Evolutionary conservation across 2,888 invertebrate genomes (phyloP).

Genomic region (Leptura quadrifasciata): DNA sequence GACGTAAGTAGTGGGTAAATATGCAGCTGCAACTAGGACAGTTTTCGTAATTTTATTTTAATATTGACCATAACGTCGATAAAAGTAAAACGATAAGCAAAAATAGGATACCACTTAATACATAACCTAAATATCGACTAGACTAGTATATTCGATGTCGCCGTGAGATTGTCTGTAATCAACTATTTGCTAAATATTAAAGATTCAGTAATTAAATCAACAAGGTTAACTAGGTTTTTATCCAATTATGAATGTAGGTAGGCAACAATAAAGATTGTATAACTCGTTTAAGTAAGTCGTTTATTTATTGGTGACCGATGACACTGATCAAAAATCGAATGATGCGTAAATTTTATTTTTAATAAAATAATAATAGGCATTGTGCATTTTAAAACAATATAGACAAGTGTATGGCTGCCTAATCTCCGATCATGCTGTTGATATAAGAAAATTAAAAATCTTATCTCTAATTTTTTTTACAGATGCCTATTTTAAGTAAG

Average conservation of each 20-base stretch:
- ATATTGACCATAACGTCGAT: not conserved
- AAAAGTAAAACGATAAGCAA: not conserved
- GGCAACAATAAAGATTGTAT: no score
- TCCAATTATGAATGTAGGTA: not conserved
- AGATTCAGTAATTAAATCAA: not conserved
- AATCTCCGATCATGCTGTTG: no score
- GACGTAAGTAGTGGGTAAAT: not conserved
- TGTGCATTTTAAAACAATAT: no score
- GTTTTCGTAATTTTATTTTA: not conserved
- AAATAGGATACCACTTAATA: not conserved
- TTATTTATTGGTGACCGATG: no score
- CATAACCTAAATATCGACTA: slow-evolving; percentile 12
- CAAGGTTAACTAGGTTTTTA: slow-evolving; percentile 4
- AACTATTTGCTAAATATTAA: not conserved
- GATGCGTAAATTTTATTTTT: no score
- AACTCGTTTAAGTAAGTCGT: no score
- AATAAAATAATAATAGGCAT: no score
- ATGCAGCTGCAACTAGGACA: not conserved
- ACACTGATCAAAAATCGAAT: no score
- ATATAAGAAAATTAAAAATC: no score
- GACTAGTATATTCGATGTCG: not conserved
- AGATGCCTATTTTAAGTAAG: no score
- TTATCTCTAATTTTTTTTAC: no score
- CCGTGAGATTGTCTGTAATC: not conserved
- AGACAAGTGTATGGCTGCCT: no score